Percentiles rank a stretch among this genome's conserved stretches.
Evolutionary conservation across 2,888 invertebrate genomes (phyloP).

Genomic region (Nebria salina): DNA sequence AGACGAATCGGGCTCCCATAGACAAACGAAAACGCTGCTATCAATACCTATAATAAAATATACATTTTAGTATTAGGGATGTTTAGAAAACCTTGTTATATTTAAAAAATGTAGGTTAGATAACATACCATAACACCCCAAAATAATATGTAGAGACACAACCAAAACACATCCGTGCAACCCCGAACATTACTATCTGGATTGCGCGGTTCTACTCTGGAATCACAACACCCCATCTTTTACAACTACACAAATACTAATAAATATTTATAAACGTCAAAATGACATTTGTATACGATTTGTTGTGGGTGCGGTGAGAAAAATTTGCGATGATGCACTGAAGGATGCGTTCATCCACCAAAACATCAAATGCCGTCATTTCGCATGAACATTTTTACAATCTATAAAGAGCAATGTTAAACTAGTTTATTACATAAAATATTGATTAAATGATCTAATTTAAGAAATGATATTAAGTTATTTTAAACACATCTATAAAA

Average conservation of each 20-base stretch:
- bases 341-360: background rate
- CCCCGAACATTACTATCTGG: constrained; percentile 68
- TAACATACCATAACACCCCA: constrained; percentile 83
- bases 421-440: background rate
- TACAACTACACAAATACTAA: background rate
- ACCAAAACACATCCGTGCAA: constrained; percentile 87
- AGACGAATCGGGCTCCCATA: constrained; percentile 87
- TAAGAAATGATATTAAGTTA: no score
- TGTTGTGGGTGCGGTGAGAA: constrained; percentile 12
- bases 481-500: no score
- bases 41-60: constrained; percentile 70
- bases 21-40: constrained; percentile 87
- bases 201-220: constrained; percentile 72
- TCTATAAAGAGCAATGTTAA: background rate
- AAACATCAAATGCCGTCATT: background rate
- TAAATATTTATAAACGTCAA: constrained; percentile 1
- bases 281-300: constrained; percentile 3
- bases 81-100: constrained; percentile 7
- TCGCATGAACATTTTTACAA: background rate
- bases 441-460: no score
- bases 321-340: no score
- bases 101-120: background rate
- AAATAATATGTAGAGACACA: constrained; percentile 79
- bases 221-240: constrained; percentile 74
- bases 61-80: background rate